Percentiles rank a stretch among this genome's conserved stretches.
These are phyloP conservation scores for Henicopernis longicauda DNA, from an alignment of 2,113 vertebrate species.

Conservation along the genomic window DNA sequence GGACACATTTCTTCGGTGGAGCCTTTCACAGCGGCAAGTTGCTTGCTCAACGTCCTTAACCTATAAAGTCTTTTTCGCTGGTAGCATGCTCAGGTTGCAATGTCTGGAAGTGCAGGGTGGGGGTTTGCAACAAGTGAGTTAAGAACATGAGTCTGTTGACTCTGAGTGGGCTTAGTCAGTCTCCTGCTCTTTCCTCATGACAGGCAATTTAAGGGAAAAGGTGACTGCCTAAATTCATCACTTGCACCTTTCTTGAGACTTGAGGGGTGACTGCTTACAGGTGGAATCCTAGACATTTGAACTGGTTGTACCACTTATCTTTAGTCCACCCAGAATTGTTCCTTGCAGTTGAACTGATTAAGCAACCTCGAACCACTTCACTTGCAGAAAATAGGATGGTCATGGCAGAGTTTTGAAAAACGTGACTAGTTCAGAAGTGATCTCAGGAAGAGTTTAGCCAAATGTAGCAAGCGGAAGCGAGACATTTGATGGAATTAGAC, in stretches of 20 bases:
- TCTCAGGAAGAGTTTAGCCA: background rate
- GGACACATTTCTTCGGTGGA: slow-evolving; percentile 78
- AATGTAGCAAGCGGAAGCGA: background rate
- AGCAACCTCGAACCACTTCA: background rate
- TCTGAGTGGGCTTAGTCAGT: background rate
- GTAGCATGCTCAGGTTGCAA: background rate
- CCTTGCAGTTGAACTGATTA: background rate
- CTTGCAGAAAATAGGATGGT: background rate
- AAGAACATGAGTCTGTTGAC: background rate
- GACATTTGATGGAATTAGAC: background rate
- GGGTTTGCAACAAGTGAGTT: background rate
- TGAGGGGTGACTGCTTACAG: background rate
- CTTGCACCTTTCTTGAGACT: background rate
- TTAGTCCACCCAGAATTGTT: background rate
- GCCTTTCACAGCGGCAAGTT: slow-evolving; percentile 87
- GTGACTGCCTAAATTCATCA: background rate
- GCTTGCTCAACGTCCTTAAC: slow-evolving; percentile 72
- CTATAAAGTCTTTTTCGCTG: slow-evolving; percentile 2
- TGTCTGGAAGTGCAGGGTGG: background rate
- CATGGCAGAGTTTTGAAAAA: background rate
- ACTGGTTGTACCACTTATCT: background rate
- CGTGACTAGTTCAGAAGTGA: background rate
- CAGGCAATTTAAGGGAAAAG: background rate
- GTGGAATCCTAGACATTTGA: background rate
- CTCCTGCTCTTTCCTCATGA: background rate